phyloP scores from a whole-genome alignment of 2,888 invertebrate species.

The Polydrusus pterygomalis region DNA sequence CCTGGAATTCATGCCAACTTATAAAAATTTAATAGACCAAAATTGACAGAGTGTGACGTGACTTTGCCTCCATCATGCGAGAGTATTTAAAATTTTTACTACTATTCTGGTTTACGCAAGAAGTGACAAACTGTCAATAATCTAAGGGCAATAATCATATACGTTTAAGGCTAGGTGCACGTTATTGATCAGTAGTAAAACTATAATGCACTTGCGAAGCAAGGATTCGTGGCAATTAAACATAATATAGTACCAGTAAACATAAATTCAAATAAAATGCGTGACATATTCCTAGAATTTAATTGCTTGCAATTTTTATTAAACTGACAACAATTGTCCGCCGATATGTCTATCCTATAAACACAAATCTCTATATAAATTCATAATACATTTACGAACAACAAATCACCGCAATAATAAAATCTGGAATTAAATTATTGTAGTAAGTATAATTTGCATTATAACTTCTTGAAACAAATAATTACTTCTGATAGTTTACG shows the following conservation, averaged over 20 bases:
- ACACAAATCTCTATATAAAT: not conserved
- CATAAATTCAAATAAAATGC: constrained; percentile 9
- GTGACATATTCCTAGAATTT: not conserved
- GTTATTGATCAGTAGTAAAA: not conserved
- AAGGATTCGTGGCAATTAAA: not conserved
- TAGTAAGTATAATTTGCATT: not conserved
- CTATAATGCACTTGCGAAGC: not conserved
- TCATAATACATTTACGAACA: constrained; percentile 14
- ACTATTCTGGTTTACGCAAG: no score
- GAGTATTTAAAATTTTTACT: no score
- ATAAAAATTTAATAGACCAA: no score
- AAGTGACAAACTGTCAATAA: no score
- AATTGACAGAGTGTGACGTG: no score
- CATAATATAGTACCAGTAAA: not conserved
- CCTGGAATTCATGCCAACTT: no score
- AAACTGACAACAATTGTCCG: constrained; percentile 5
- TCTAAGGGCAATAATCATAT: no score
- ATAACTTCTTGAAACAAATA: constrained; percentile 2
- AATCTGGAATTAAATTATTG: not conserved
- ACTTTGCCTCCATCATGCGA: no score
- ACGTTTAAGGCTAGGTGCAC: no score
- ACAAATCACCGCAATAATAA: constrained; percentile 17
- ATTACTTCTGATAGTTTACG: not conserved
- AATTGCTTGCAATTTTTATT: constrained; percentile 1
- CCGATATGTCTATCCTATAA: no score